Base-by-base conservation (phyloP, 2,113 vertebrate genomes). In the Raja brachyura region DNA sequence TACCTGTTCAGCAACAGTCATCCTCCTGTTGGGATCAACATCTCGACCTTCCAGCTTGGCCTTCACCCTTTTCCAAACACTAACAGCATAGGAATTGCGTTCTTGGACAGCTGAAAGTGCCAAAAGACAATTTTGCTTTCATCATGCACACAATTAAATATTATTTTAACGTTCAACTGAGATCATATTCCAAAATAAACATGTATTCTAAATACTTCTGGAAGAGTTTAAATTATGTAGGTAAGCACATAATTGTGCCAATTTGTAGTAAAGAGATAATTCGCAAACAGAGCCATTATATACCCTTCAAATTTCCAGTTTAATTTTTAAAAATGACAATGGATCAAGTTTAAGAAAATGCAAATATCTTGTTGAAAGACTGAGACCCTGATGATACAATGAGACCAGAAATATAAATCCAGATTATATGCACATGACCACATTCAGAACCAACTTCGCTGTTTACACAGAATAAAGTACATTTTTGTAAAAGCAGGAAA, bases 31-130 rank as follows among this genome's bases (percentile, higher is more conserved):
- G 61, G 98, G 97, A 94, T 99, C 99, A 93, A 99, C 96, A 94
- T 99, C 99, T 96, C 98, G 96, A 93, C 99, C 98, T 95, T 99
- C 99, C 95, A 99, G 95, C 95, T 99, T 99, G 95, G 98, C 99
- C 96, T 99, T 99, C 95, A 99, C 99, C 94, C 98, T 96, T 95
- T 99, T 99, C 99, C 99, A 99, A 95, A 99, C 99, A 6, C 99
- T 99, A 94, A 99, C 99, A 3, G 99, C 99, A 76, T 99, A 99
- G 0, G 98, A 99, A 96, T 99, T 99, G 94, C 99, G 97, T 96
- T 99, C 99, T 94, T 99, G 99, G 93, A 99, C 98, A 10, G 99
- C 99, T 99, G 93, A 93, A 94, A 94, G 93, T 93, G 0, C 48
- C 93, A 88, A 56, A 18, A 10, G 22, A 4, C 56, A 94, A 63